phyloP scores from a whole-genome alignment of 2,797 vertebrate species.

The Pipistrellus pygmaeus region DNA sequence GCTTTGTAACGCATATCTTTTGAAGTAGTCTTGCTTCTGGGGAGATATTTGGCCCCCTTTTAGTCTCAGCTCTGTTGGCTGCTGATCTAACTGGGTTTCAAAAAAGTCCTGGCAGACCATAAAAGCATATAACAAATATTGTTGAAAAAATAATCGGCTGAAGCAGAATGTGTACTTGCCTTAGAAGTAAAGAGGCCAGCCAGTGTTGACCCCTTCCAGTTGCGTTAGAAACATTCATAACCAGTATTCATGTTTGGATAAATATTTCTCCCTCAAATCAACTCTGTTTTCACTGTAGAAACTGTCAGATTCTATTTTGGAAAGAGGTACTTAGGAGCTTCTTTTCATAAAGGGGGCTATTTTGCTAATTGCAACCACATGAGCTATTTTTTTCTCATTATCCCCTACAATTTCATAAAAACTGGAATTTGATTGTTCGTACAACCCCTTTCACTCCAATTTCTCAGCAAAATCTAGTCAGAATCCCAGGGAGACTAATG shows the following conservation, averaged over 20 bases:
- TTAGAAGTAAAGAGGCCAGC: constrained; percentile 86
- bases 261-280: constrained; percentile 76
- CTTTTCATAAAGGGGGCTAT: constrained; percentile 54
- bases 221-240: constrained; percentile 85
- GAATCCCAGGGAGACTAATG: neutral
- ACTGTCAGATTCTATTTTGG: constrained; percentile 66
- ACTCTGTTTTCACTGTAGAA: constrained; percentile 73
- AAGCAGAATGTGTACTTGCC: constrained; percentile 90
- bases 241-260: constrained; percentile 78
- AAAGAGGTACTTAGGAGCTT: constrained; percentile 69
- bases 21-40: constrained; percentile 86
- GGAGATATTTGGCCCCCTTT: constrained; percentile 84
- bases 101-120: constrained; percentile 90
- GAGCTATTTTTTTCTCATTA: constrained; percentile 79
- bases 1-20: constrained; percentile 86
- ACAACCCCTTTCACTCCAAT: constrained; percentile 19
- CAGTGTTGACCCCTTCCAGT: constrained; percentile 82
- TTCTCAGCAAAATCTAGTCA: constrained; percentile 57
- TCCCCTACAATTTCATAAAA: constrained; percentile 72
- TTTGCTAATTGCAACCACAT: constrained; percentile 73
- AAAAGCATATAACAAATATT: constrained; percentile 91
- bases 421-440: constrained; percentile 67
- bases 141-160: constrained; percentile 92
- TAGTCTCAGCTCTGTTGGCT: constrained; percentile 87
- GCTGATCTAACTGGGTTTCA: constrained; percentile 85